Base-by-base conservation (phyloP, 1,140 invertebrate genomes). In the Monochamus saltuarius region DNA sequence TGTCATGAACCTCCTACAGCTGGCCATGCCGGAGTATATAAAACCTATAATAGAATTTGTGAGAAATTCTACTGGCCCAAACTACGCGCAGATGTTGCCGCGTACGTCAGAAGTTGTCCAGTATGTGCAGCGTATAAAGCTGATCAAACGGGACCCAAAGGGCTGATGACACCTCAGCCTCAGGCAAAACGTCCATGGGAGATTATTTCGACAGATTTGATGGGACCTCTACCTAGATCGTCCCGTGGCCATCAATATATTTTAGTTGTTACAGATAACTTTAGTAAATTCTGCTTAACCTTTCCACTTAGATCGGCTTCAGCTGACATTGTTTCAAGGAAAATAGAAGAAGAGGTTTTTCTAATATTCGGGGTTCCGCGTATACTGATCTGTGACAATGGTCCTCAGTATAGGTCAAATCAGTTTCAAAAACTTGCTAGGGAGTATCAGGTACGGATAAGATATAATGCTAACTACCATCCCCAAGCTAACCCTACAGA, bases 241-340 rank as follows among this genome's bases (percentile, higher is more conserved):
- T 53, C 49, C 16, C 16, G 34, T 22, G 72, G 74, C 14, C 62
- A 73, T 50, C 46, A 55, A 17, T 76, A 71, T 55, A 46, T 77
- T 1, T 38, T 78, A 1, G 71, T 77, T 1, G 22, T 73, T 1
- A 61, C 69, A 9, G 75, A 78, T 64, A 59, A 67, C 13, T 73
- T 76, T 49, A 73, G 67, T 4, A 73, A 74, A 52, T 77, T 60
- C 47, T 9, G 36, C 2, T 4, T 65, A 1, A 11, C n/a, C n/a
- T n/a, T n/a, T n/a, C n/a, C n/a, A n/a, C n/a, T n/a, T n/a, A n/a
- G n/a, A n/a, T n/a, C n/a, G n/a, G n/a, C n/a, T n/a, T n/a, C n/a
- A n/a, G n/a, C n/a, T n/a, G n/a, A n/a, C n/a, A n/a, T n/a, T n/a
- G n/a, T n/a, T n/a, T n/a, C n/a, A n/a, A n/a, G n/a, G n/a, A n/a